Conservation (phyloP, 2,888 invertebrate species). For the Petrolisthes manimaculis region DNA sequence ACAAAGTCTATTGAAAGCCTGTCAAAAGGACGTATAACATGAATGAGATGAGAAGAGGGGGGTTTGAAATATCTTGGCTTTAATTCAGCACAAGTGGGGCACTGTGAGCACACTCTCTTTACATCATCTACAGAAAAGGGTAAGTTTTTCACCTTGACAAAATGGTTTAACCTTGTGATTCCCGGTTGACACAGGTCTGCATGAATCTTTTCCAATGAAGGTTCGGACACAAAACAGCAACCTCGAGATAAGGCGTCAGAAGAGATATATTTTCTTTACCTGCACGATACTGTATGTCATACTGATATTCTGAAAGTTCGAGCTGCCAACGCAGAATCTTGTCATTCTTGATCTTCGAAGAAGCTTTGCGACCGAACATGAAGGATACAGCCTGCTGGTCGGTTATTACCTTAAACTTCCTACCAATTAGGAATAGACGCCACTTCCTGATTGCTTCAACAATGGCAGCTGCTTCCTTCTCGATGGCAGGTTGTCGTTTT, state of each 20-base stretch:
- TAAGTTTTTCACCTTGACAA: slow-evolving; percentile 52
- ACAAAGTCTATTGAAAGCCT: background rate
- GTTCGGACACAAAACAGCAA: background rate
- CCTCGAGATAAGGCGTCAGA: slow-evolving; percentile 32
- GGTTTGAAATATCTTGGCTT: slow-evolving; percentile 47
- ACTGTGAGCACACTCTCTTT: slow-evolving; percentile 24
- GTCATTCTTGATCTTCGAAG: slow-evolving; percentile 24
- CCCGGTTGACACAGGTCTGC: slow-evolving; percentile 63
- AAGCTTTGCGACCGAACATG: slow-evolving; percentile 21
- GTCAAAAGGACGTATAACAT: background rate
- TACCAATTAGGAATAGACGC: slow-evolving; percentile 23
- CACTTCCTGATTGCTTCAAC: slow-evolving; percentile 31
- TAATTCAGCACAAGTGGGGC: slow-evolving; percentile 39
- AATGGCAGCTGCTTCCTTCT: slow-evolving; percentile 36
- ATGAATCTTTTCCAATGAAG: background rate
- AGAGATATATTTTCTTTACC: slow-evolving; percentile 28
- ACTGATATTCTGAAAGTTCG: slow-evolving; percentile 31
- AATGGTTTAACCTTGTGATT: slow-evolving; percentile 54
- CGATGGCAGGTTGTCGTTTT: slow-evolving; percentile 16
- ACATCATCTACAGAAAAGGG: slow-evolving; percentile 55
- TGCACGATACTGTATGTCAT: slow-evolving; percentile 33
- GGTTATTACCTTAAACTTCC: slow-evolving; percentile 31
- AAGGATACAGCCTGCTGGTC: slow-evolving; percentile 37
- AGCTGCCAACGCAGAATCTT: slow-evolving; percentile 35
- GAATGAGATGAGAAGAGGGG: background rate